A percentile compares a stretch with the other conserved stretches of the same genome.
These are phyloP conservation scores for Siphlonurus alternatus DNA, from an alignment of 2,888 invertebrate species.

Conservation along the genomic window DNA sequence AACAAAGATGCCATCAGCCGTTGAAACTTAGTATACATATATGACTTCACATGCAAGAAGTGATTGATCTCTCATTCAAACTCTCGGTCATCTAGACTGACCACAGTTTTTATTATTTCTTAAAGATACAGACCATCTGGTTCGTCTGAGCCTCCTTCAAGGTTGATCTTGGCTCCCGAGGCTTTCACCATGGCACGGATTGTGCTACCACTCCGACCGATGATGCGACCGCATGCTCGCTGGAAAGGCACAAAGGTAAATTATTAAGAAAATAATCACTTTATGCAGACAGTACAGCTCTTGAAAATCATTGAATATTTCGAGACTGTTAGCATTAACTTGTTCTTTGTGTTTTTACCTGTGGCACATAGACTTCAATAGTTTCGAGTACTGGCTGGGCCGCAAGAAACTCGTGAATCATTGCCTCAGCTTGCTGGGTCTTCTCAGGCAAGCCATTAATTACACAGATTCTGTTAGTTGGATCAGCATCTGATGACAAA, in stretches of 20 bases:
- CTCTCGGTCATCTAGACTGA: no score
- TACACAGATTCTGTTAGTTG: slow-evolving; percentile 41
- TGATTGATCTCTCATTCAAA: no score
- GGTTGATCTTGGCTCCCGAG: slow-evolving; percentile 53
- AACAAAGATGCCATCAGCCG: no score
- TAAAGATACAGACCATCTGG: no score
- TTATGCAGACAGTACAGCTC: neutral
- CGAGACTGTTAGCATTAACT: no score
- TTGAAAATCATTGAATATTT: neutral
- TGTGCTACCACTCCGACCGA: slow-evolving; percentile 55
- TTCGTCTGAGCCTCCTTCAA: slow-evolving; percentile 24
- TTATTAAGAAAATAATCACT: no score
- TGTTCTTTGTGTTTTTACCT: no score
- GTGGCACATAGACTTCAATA: slow-evolving; percentile 48
- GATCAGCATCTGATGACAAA: no score
- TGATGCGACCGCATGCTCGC: slow-evolving; percentile 49
- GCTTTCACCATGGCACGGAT: slow-evolving; percentile 50
- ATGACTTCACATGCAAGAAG: no score
- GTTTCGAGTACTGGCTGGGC: slow-evolving; percentile 50
- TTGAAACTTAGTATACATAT: no score
- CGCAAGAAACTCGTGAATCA: neutral
- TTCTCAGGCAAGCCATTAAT: slow-evolving; percentile 41
- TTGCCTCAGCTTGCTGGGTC: neutral
- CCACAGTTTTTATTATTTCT: no score
- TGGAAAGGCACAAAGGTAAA: slow-evolving; percentile 21